These are phyloP conservation scores for Oxyruncus cristatus DNA, from an alignment of 2,113 vertebrate species.

Conservation along the genomic window DNA sequence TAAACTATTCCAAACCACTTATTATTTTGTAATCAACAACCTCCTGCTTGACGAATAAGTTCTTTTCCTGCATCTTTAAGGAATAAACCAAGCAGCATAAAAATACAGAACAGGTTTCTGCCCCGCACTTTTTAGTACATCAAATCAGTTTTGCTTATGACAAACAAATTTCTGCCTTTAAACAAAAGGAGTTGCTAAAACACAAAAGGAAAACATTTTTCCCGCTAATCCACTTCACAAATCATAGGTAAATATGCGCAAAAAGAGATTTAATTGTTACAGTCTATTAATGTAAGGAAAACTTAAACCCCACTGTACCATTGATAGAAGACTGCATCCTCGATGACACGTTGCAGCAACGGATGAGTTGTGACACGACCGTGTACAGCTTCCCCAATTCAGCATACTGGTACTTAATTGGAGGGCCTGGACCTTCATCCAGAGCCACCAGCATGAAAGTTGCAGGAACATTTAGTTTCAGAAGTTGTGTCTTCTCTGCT, in stretches of 20 bases:
- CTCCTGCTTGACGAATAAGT: background rate
- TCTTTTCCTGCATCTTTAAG: background rate
- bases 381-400: constrained; percentile 98
- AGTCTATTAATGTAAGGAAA: background rate
- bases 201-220: background rate
- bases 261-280: background rate
- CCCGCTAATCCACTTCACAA: background rate
- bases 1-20: background rate
- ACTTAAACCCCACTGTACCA: constrained; percentile 72
- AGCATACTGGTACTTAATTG: constrained; percentile 98
- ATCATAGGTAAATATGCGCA: background rate
- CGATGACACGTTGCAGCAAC: constrained; percentile 96
- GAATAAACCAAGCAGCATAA: background rate
- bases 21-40: background rate
- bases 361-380: constrained; percentile 95
- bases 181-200: background rate
- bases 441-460: constrained; percentile 98
- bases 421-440: constrained; percentile 97
- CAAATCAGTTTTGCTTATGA: background rate
- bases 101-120: background rate
- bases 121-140: background rate
- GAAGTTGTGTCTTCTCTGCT: constrained; percentile 95
- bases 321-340: constrained; percentile 99
- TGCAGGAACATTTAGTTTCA: constrained; percentile 95
- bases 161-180: background rate